phyloP scores from a whole-genome alignment of 2,797 vertebrate genomes.

The Melanogrammus aeglefinus region DNA sequence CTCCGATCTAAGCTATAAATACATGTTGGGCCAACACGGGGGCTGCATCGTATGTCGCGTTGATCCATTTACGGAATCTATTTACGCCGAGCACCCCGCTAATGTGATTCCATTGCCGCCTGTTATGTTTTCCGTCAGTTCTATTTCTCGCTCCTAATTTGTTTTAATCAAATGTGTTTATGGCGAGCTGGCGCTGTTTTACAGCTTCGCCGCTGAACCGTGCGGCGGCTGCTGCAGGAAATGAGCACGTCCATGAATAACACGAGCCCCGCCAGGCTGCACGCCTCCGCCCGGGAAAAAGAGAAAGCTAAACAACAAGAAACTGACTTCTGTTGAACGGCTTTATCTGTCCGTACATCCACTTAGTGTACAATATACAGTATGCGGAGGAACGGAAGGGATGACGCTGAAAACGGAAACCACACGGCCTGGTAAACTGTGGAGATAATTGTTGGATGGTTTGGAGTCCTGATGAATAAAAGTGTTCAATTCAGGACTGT shows the following conservation, averaged over 20 bases:
- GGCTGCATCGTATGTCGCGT: conserved; percentile 66
- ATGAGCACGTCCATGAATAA: conserved; percentile 74
- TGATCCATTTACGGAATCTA: conserved; percentile 77
- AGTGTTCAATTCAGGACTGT: neutral
- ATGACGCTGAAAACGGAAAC: neutral
- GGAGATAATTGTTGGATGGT: neutral
- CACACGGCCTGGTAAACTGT: neutral
- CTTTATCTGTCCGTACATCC: conserved; percentile 35
- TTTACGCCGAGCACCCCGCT: conserved; percentile 68
- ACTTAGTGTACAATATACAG: conserved; percentile 32
- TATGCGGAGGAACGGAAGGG: conserved; percentile 11
- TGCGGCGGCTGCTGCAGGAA: conserved; percentile 70
- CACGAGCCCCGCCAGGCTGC: conserved; percentile 48
- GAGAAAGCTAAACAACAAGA: conserved; percentile 14
- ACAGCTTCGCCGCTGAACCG: conserved; percentile 74
- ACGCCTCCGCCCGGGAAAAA: conserved; percentile 46
- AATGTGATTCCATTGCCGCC: conserved; percentile 75
- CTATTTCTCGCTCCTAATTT: conserved; percentile 77
- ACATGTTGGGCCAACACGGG: conserved; percentile 60
- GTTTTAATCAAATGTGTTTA: conserved; percentile 81
- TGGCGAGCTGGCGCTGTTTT: conserved; percentile 76
- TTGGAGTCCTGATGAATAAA: neutral
- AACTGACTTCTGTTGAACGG: neutral
- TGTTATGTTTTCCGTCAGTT: conserved; percentile 78
- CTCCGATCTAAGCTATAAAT: conserved; percentile 70